phyloP scores from a whole-genome alignment of 2,797 vertebrate species.

The Sternarchorhynchus goeldii region DNA sequence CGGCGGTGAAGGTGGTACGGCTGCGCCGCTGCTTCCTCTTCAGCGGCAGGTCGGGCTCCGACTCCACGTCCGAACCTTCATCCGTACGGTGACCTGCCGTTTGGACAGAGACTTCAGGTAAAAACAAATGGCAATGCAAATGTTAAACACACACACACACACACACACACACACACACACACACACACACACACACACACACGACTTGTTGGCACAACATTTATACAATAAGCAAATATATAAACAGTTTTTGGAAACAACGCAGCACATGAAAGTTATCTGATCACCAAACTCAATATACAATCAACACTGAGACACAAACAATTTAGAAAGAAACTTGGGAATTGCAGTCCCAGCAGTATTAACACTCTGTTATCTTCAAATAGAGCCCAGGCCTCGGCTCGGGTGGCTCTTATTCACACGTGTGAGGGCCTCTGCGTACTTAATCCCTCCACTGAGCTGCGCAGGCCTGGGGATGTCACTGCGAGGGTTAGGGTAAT shows the following conservation, averaged over 20 bases:
- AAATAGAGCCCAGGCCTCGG: constrained; percentile 49
- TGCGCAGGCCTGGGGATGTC: constrained; percentile 67
- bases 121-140: constrained; percentile 6
- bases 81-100: constrained; percentile 88
- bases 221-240: no score
- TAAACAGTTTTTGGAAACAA: not conserved
- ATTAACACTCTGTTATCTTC: constrained; percentile 66
- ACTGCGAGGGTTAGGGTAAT: constrained; percentile 74
- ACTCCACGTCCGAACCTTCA: constrained; percentile 93
- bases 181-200: no score
- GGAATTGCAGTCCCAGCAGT: constrained; percentile 56
- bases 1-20: constrained; percentile 96
- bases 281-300: not conserved
- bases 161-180: no score
- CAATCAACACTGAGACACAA: not conserved
- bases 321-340: constrained; percentile 30
- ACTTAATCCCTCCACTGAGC: constrained; percentile 75
- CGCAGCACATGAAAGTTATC: not conserved
- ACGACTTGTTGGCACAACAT: no score
- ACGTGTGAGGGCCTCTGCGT: constrained; percentile 62
- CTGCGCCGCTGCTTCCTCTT: constrained; percentile 98
- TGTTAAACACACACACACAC: no score
- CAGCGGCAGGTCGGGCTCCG: constrained; percentile 93
- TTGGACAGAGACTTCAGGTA: constrained; percentile 57
- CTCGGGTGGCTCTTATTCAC: constrained; percentile 56